Conservation (phyloP, 2,113 vertebrate genomes). For the Pelecanus crispus region DNA sequence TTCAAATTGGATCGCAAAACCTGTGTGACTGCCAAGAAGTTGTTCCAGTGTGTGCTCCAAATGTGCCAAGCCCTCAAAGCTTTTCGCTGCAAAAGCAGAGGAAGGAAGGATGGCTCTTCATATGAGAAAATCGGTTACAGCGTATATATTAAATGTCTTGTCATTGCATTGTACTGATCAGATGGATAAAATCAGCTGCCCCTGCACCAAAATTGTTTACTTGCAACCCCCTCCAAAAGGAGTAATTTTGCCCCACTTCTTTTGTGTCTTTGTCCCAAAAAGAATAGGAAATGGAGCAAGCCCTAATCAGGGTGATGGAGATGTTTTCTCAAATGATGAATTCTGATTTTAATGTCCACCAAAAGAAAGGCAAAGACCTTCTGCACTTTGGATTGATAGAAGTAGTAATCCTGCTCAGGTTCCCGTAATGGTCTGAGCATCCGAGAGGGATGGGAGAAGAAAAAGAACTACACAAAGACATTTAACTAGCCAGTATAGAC, state of each 20-base stretch:
- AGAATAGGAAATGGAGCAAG: neutral
- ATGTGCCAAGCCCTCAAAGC: neutral
- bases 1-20: neutral
- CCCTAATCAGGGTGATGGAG: neutral
- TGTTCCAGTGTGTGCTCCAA: neutral
- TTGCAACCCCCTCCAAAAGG: neutral
- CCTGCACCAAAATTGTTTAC: neutral
- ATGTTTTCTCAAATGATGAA: neutral
- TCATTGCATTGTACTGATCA: neutral
- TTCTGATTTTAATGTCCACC: neutral
- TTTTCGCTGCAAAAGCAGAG: neutral
- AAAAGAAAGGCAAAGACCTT: neutral
- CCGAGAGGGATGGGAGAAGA: neutral
- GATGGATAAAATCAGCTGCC: neutral
- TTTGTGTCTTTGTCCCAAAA: neutral
- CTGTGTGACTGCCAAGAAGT: neutral
- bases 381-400: neutral
- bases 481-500: neutral
- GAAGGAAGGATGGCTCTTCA: neutral
- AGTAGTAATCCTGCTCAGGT: neutral
- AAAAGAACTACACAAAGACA: neutral
- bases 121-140: neutral
- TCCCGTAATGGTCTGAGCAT: neutral
- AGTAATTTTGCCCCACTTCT: neutral
- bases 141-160: neutral